Evolutionary conservation across 64 coral and sea anemone species (phyloP).

Genomic region (Pocillopora damicornis): DNA sequence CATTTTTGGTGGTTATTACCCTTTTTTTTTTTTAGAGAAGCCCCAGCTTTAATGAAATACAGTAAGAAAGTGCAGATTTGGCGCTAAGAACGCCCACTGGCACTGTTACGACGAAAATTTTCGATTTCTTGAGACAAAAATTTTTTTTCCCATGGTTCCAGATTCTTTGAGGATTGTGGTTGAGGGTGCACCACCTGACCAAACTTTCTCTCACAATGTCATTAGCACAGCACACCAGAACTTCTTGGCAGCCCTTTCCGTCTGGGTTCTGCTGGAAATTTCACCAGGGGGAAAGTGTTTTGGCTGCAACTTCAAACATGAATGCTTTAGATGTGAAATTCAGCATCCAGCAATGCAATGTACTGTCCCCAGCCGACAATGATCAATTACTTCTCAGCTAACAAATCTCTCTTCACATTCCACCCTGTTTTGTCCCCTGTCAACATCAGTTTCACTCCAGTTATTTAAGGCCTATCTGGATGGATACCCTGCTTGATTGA

Average conservation of each 20-base stretch:
- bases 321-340: not conserved
- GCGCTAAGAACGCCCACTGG: constrained; percentile 47
- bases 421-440: too few species aligned
- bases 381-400: not conserved
- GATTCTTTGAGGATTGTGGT: constrained; percentile 42
- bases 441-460: too few species aligned
- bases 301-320: not conserved
- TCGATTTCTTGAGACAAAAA: constrained; percentile 26
- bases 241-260: not conserved
- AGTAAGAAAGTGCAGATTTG: constrained; percentile 22
- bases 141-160: not conserved
- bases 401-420: too few species aligned
- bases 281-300: not conserved
- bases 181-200: not conserved
- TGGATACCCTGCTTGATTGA: too few species aligned
- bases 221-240: too few species aligned
- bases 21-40: not conserved
- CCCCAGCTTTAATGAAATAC: constrained; percentile 44
- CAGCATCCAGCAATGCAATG: not conserved
- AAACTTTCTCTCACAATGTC: too few species aligned
- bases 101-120: constrained; percentile 59
- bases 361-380: not conserved
- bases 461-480: too few species aligned
- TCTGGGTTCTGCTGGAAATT: constrained; percentile 16
- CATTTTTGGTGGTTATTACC: constrained; percentile 26